Conservation (phyloP, 2,888 invertebrate genomes). For the Tachina grossa region DNA sequence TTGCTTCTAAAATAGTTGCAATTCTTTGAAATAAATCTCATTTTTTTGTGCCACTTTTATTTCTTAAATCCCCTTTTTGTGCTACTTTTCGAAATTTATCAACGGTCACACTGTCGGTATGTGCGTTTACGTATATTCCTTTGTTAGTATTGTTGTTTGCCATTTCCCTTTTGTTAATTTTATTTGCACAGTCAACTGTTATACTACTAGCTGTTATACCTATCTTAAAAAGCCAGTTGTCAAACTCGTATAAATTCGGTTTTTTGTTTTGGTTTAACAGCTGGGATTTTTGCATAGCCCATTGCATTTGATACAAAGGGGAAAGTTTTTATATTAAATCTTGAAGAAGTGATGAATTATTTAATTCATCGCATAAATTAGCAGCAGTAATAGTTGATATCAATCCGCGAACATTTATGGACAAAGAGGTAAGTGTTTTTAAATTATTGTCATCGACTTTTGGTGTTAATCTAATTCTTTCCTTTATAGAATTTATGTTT, state of each 20-base stretch:
- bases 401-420: neutral
- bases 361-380: slow-evolving; percentile 23
- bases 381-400: neutral
- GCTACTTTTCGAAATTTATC: slow-evolving; percentile 5
- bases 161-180: too few species aligned
- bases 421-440: too few species aligned
- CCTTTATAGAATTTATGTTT: too few species aligned
- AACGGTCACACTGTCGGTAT: too few species aligned
- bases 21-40: too few species aligned
- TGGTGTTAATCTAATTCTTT: too few species aligned
- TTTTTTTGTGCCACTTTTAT: too few species aligned
- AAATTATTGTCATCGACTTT: too few species aligned
- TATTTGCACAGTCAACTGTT: too few species aligned
- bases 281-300: neutral
- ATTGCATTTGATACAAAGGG: neutral
- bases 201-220: slow-evolving; percentile 8
- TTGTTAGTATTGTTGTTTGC: too few species aligned
- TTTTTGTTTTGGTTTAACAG: neutral
- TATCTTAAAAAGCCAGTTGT: slow-evolving; percentile 10
- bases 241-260: slow-evolving; percentile 22
- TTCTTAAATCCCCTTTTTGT: slow-evolving; percentile 3
- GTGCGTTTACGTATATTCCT: too few species aligned
- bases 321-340: neutral
- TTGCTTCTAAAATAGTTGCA: too few species aligned
- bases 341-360: slow-evolving; percentile 32